These are phyloP conservation scores for Amia ocellicauda DNA, from an alignment of 2,113 vertebrate genomes.

Conservation along the genomic window DNA sequence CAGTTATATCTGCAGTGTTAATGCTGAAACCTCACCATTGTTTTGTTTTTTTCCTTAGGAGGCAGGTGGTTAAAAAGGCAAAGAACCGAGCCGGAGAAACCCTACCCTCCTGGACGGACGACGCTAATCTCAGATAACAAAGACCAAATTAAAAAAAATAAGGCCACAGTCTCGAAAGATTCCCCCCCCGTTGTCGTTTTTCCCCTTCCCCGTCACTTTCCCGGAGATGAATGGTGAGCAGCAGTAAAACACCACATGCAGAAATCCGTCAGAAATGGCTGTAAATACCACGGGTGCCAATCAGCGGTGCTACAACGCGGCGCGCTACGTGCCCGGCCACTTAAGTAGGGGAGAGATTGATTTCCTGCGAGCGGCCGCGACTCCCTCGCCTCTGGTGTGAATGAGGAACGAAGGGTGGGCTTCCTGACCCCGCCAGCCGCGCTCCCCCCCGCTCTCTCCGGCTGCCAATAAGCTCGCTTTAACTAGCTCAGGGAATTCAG, in stretches of 20 bases:
- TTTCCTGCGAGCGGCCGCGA: constrained; percentile 2
- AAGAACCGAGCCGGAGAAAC: too few relatives aligned
- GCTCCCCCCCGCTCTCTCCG: not conserved
- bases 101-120: not conserved
- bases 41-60: not conserved
- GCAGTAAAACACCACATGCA: constrained; percentile 7
- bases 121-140: not conserved
- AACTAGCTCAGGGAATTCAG: not conserved
- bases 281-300: not conserved
- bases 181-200: not conserved
- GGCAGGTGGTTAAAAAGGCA: too few relatives aligned
- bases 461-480: not conserved
- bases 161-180: too few relatives aligned
- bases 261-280: constrained; percentile 10
- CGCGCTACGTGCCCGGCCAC: not conserved
- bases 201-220: not conserved
- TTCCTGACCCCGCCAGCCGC: not conserved
- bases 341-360: constrained; percentile 19
- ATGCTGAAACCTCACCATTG: constrained; percentile 27
- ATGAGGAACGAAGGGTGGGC: not conserved
- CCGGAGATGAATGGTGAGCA: constrained; percentile 8
- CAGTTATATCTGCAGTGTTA: constrained; percentile 27
- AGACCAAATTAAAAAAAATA: too few relatives aligned
- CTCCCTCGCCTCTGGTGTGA: not conserved
- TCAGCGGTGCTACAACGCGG: not conserved